A percentile compares a stretch with the other conserved stretches of the same genome.
Evolutionary conservation across 2,113 vertebrate genomes (phyloP).

Genomic region (Pseudonaja textilis): DNA sequence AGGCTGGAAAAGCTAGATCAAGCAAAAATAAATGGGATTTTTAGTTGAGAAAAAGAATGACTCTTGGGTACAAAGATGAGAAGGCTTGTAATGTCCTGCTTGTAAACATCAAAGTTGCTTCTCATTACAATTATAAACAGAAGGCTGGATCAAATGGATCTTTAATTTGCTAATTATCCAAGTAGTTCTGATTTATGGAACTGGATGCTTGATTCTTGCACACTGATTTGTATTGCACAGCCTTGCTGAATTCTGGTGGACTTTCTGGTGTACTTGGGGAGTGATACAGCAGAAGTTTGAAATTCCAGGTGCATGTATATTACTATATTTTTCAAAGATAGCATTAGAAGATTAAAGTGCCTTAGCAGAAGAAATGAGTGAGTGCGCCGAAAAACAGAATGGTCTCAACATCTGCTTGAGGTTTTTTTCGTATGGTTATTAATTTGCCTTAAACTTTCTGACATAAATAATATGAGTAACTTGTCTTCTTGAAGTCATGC

Average conservation of each 20-base stretch:
- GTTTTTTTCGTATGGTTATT: background rate
- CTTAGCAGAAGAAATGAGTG: background rate
- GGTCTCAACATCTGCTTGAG: background rate
- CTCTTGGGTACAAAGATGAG: background rate
- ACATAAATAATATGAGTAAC: background rate
- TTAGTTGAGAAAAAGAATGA: background rate
- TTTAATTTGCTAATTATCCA: background rate
- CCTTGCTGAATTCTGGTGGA: background rate
- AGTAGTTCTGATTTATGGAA: background rate
- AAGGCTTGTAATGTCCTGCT: background rate
- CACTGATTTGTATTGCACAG: background rate
- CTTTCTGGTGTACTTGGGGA: background rate
- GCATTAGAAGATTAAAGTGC: background rate
- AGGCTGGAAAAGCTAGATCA: background rate
- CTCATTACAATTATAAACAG: background rate
- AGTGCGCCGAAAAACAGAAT: background rate
- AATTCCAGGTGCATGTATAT: background rate
- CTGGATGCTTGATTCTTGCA: background rate
- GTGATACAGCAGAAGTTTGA: background rate
- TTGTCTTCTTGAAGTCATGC: background rate
- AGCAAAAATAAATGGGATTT: background rate
- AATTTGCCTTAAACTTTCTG: background rate
- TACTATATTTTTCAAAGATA: background rate
- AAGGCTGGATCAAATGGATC: background rate
- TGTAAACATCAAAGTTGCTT: background rate